Base-by-base conservation (phyloP, 37 sponge, comb jelly and placozoan genomes). In the Spongilla lacustris region DNA sequence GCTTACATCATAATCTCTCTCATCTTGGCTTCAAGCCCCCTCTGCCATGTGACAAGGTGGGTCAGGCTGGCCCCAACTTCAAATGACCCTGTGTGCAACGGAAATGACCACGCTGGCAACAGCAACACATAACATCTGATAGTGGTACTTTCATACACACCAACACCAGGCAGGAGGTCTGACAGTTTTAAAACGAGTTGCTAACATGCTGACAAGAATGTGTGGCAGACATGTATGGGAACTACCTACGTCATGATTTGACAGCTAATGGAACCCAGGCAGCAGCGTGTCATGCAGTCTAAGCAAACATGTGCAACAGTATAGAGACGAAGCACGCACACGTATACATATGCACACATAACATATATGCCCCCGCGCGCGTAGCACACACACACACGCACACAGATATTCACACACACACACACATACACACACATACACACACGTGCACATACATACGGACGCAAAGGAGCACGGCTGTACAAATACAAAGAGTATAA, bases 1-100 rank as follows among this genome's bases (percentile, higher is more conserved):
- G 77, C 95, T 87, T 68, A 95, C 95, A 38, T 50, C 81, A 83
- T 83, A 32, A 86, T 79, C 35, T 89, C 95, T 76, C 83, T 91
- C 28, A 92, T 48, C 41, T 83, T 95, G 50, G 81, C 30, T 38
- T 95, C 95, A 49, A 89, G 81, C 0, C 84, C 85, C 69, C 67
- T 89, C 66, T 94, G 95, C 95, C 95, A 94, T 82, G 73, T 85
- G 68, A 82, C 88, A 10, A 94, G 68, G 33, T 85, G 88, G 37
- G 86, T 86, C 66, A 94, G 38, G 0, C 75, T 83, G 4, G 86
- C 80, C 0, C 92, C 95, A 0, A 94, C 69, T 0, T 94, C 95
- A 66, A 73, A n/a, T 27, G 92, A 84, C 0, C 86, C 89, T 32
- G 58, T 58, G 58, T 58, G 58, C 19, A 8, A 17, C 11, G 58